Evolutionary conservation across 2,797 vertebrate genomes (phyloP).

Genomic region (Esox masquinongy): DNA sequence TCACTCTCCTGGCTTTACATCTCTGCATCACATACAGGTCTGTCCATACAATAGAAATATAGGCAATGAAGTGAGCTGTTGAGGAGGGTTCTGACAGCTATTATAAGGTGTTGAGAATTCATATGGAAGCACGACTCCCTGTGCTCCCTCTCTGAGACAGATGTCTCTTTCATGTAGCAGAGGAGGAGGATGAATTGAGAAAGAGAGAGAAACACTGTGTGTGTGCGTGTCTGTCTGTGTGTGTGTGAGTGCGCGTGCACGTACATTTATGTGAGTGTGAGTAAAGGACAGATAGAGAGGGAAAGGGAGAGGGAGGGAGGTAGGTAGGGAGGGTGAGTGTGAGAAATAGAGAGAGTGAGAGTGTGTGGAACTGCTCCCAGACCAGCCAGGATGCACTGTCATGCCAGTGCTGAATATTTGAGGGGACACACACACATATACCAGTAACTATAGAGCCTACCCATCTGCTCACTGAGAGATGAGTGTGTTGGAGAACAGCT

Average conservation of each 20-base stretch:
- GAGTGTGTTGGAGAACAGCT: constrained; percentile 14
- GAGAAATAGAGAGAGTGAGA: constrained; percentile 1
- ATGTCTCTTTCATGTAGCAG: constrained; percentile 34
- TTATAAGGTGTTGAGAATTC: constrained; percentile 71
- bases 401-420: constrained; percentile 12
- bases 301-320: neutral
- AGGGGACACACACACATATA: constrained; percentile 25
- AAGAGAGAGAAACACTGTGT: constrained; percentile 8
- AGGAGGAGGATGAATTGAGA: neutral
- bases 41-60: constrained; percentile 57
- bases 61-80: constrained; percentile 72
- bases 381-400: constrained; percentile 13
- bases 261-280: constrained; percentile 6
- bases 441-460: neutral
- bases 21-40: constrained; percentile 33
- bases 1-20: constrained; percentile 32
- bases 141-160: constrained; percentile 47
- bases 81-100: constrained; percentile 66
- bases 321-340: constrained; percentile 12
- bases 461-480: constrained; percentile 1
- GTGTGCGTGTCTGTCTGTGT: constrained; percentile 3
- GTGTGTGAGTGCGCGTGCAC: constrained; percentile 1
- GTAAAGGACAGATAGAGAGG: constrained; percentile 9
- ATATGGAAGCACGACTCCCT: constrained; percentile 52
- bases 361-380: constrained; percentile 48